These are phyloP conservation scores for Scalopus aquaticus DNA, from an alignment of 2,113 vertebrate species.

Conservation along the genomic window DNA sequence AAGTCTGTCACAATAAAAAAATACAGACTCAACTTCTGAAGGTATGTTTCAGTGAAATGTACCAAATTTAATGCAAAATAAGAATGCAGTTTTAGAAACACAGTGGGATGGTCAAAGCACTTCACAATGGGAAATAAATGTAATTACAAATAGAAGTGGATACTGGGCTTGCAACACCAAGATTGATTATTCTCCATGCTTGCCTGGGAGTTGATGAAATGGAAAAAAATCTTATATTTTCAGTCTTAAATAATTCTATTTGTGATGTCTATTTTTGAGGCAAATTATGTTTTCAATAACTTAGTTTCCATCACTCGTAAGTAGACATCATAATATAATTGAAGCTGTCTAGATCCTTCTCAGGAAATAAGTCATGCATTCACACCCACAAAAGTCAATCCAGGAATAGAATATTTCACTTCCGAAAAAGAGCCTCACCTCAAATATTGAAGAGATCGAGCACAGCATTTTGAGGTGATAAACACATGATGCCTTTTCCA, in stretches of 20 bases:
- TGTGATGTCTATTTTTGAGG: background rate
- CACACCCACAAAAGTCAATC: background rate
- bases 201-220: background rate
- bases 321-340: too few relatives aligned
- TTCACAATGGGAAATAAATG: background rate
- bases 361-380: background rate
- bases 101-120: background rate
- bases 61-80: background rate
- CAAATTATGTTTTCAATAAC: background rate
- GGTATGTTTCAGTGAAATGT: background rate
- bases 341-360: too few relatives aligned
- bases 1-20: background rate
- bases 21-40: background rate
- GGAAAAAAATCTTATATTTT: background rate
- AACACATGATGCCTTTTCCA: too few relatives aligned
- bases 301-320: too few relatives aligned
- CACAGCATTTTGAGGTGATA: fast-evolving
- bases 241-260: background rate
- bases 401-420: fast-evolving
- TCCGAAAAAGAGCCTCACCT: background rate
- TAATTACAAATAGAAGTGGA: background rate
- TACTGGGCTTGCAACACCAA: background rate
- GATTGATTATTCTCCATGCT: background rate
- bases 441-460: background rate
- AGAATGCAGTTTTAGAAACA: background rate